phyloP scores from a whole-genome alignment of 1,140 invertebrate species.

The Eriocheir sinensis region DNA sequence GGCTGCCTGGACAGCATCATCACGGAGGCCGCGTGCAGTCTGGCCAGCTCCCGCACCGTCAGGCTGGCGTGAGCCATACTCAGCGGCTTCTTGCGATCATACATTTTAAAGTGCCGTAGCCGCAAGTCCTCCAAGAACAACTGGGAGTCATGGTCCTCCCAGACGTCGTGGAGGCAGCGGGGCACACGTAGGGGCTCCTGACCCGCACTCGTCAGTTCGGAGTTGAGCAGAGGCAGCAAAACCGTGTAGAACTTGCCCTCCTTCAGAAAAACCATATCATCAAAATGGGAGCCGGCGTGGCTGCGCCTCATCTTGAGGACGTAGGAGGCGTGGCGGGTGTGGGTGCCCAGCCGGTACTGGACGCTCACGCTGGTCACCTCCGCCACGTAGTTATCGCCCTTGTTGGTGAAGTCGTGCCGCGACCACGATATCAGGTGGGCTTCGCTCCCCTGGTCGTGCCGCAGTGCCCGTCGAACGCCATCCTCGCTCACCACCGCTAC shows the following conservation, averaged over 20 bases:
- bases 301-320: constrained; percentile 57
- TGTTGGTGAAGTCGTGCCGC: constrained; percentile 51
- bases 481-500: neutral
- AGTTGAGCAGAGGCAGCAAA: constrained; percentile 42
- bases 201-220: neutral
- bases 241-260: constrained; percentile 53
- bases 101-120: constrained; percentile 36
- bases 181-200: constrained; percentile 33
- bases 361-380: constrained; percentile 52
- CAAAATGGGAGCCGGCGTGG: neutral
- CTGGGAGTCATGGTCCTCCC: neutral
- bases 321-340: constrained; percentile 48
- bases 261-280: constrained; percentile 43
- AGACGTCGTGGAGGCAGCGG: neutral
- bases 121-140: constrained; percentile 58
- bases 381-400: constrained; percentile 64
- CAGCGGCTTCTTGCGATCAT: constrained; percentile 45
- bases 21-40: constrained; percentile 60
- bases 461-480: neutral
- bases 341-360: neutral
- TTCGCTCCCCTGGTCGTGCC: constrained; percentile 35
- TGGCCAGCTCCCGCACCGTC: constrained; percentile 56
- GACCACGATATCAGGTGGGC: constrained; percentile 55
- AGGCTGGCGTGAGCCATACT: constrained; percentile 38
- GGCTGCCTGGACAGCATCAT: constrained; percentile 34